Base-by-base conservation (phyloP, 2,797 vertebrate species). In the Epinephelus malabaricus region DNA sequence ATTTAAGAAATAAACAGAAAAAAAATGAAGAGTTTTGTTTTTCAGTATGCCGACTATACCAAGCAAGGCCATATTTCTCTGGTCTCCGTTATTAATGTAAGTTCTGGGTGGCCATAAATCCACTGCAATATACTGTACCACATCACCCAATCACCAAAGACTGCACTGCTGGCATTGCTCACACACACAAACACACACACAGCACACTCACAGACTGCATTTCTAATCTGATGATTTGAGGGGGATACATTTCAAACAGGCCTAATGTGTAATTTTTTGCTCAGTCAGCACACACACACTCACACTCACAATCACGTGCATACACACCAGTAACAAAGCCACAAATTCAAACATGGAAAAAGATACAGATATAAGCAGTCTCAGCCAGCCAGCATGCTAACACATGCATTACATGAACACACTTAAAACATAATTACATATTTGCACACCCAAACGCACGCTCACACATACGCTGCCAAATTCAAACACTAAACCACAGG, bases 71-170 rank as follows among this genome's bases (percentile, higher is more conserved):
- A 55, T 79, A 76, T 88, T 80, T 79, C 73, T 76, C 15, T 47
- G n/a, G 64, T 55, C 73, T 79, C 25, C 53, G 49, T 87, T 89
- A 85, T 89, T 86, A 85, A 83, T 85, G 68, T 61, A 64, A 76
- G 73, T 65, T 68, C 65, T 70, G 53, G 72, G 69, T 83, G 78
- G 83, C 69, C 66, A 82, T 90, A 84, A 90, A 91, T 90, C 79
- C 73, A 58, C n/a, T 62, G 82, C 61, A 86, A 88, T 81, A 71
- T 78, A 62, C 30, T 71, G 69, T 43, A 72, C 66, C 64, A 55
- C 78, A 74, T 82, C 81, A 80, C 34, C 78, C 76, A 73, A 51
- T 80, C 79, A 63, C 53, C 47, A 80, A 53, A 81, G 69, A 68
- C 72, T 76, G 56, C 73, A 54, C 43, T 49, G 56, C 64, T 82